Evolutionary conservation across 2,888 invertebrate species (phyloP).

Genomic region (Orchesellides sinensis): DNA sequence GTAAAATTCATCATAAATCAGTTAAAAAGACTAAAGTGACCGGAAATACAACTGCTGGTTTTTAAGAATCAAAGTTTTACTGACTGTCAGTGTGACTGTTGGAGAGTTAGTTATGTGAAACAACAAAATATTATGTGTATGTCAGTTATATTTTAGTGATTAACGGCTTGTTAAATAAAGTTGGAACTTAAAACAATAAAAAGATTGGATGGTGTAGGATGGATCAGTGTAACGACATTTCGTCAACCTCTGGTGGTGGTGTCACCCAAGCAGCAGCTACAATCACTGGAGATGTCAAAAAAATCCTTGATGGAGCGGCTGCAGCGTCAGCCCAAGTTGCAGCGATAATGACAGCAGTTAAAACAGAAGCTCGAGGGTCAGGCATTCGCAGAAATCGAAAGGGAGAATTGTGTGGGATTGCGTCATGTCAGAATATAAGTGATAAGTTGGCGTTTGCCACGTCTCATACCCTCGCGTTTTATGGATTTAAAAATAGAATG

Average conservation of each 20-base stretch:
- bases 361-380: background rate
- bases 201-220: background rate
- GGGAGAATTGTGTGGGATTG: background rate
- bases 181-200: background rate
- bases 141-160: too few species aligned
- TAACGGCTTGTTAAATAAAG: too few species aligned
- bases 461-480: background rate
- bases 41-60: too few species aligned
- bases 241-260: background rate
- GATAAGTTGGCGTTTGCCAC: background rate
- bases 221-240: constrained; percentile 19
- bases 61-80: too few species aligned
- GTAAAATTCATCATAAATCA: too few species aligned
- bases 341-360: background rate
- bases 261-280: background rate
- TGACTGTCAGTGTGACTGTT: too few species aligned
- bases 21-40: too few species aligned
- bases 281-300: background rate
- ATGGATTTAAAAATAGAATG: background rate
- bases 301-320: background rate
- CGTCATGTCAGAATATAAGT: background rate
- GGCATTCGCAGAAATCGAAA: background rate
- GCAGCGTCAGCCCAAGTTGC: background rate
- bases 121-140: too few species aligned
- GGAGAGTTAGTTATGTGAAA: too few species aligned